Evolutionary conservation across 2,888 invertebrate genomes (phyloP), one percentile per base, ranked within the genome.

Genomic region (Drosophila paramelanica): DNA sequence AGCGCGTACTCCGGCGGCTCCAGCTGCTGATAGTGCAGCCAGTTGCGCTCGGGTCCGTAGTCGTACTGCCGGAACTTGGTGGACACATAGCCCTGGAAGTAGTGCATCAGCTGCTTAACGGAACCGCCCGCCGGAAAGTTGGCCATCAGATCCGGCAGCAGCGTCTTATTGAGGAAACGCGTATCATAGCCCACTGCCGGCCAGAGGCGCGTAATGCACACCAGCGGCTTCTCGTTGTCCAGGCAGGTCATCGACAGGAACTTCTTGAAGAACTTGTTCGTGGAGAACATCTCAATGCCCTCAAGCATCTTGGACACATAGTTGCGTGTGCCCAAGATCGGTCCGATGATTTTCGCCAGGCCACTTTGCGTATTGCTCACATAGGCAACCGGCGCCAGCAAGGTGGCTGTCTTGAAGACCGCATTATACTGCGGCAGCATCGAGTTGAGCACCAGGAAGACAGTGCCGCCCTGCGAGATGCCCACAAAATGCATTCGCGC

Each of bases 341-440:
- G 95, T 0, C 96, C 95, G 10, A 97, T 89, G 46, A 95, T 92
- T 68, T 94, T 93, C 36, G 91, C 92, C 58, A 97, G 56, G 0
- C 96, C 88, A 23, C 91, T 91, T 47, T 89, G 91, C 1, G 90
- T 91, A 46, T 91, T 90, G 58, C 90, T 90, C 20, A 92, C 91
- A 58, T 90, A 92, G 14, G 91, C 91, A 7, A 92, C 91, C 0
- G 92, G 92, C 0, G 92, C 92, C 67, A 92, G 52, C 6, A 92
- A 68, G 1, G 91, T 91, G 36, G 91, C 91, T 1, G 90, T 90
- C 67, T 91, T 91, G 43, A 92, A 91, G 5, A 84, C 89, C 0
- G 78, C 79, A 77, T 92, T 92, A 33, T 92, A 92, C 17, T 91
- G 89, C 0, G 92, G 91, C 73, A 91, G n/a, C 69, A 92, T 81